Percentiles rank a stretch among this genome's conserved stretches.
phyloP scores from a whole-genome alignment of 1,140 invertebrate genomes.

The Drosophila jambulina region DNA sequence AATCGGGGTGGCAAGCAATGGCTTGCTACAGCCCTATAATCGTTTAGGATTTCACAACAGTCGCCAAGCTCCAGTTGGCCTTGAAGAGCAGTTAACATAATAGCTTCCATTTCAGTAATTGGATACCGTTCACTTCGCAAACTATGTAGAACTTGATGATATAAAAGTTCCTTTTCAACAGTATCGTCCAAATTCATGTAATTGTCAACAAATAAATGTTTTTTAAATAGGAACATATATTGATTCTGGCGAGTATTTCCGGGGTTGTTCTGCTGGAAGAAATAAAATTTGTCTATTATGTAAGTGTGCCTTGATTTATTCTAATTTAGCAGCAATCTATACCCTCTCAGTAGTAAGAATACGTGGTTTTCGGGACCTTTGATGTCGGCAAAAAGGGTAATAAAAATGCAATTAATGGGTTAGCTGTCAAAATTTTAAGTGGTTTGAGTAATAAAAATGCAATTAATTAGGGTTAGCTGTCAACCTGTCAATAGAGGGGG shows the following conservation, averaged over 20 bases:
- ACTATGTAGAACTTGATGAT: constrained; percentile 96
- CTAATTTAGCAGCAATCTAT: not conserved
- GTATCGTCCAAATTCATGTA: constrained; percentile 94
- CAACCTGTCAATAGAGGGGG: no score
- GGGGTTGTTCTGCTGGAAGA: constrained; percentile 37
- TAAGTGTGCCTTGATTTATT: not conserved
- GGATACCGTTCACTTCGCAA: constrained; percentile 95
- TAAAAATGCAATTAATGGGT: no score
- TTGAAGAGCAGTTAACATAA: constrained; percentile 97
- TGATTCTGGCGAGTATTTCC: constrained; percentile 79
- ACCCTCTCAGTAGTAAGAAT: no score
- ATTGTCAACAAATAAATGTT: constrained; percentile 95
- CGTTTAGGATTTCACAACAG: constrained; percentile 89
- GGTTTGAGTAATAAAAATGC: no score
- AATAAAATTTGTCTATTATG: not conserved
- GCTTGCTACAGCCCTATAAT: constrained; percentile 91
- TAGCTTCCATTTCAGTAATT: constrained; percentile 96
- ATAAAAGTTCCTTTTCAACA: constrained; percentile 97
- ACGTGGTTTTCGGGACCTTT: no score
- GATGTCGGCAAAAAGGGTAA: no score
- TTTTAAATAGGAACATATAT: constrained; percentile 94
- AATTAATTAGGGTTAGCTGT: no score
- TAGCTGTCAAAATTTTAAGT: no score
- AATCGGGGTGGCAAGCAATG: constrained; percentile 94
- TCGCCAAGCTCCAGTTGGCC: constrained; percentile 96